These are phyloP conservation scores for Semibalanus balanoides DNA, from an alignment of 1,140 invertebrate genomes.

Conservation along the genomic window DNA sequence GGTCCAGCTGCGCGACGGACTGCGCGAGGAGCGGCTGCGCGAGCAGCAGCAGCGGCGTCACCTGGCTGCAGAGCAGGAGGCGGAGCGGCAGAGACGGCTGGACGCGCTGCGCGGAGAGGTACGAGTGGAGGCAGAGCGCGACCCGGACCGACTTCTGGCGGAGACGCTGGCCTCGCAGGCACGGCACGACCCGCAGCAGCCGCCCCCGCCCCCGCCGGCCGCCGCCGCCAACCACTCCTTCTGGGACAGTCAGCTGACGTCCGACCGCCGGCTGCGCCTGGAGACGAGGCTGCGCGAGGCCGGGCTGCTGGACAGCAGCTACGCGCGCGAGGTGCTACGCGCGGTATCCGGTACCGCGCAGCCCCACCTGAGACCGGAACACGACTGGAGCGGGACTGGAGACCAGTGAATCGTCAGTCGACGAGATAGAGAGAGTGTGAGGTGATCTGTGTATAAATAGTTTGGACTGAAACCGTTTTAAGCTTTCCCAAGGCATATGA, in stretches of 20 bases:
- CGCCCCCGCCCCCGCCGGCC: too few relatives aligned
- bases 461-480: too few relatives aligned
- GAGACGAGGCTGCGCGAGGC: neutral
- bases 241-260: neutral
- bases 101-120: neutral
- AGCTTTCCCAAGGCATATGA: too few relatives aligned
- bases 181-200: too few relatives aligned
- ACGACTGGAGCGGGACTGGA: neutral
- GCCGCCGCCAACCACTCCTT: neutral
- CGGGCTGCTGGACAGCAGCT: neutral
- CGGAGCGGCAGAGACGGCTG: neutral
- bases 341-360: neutral
- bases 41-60: neutral
- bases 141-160: neutral
- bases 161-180: neutral
- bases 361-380: neutral
- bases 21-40: neutral
- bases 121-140: neutral
- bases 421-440: too few relatives aligned
- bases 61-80: neutral
- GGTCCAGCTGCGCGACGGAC: neutral
- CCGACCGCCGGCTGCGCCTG: neutral
- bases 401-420: neutral
- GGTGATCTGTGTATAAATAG: too few relatives aligned
- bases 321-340: neutral